Evolutionary conservation across 2,888 invertebrate species (phyloP), one percentile per base, ranked within the genome.

Genomic region (Drosophila demipolita): DNA sequence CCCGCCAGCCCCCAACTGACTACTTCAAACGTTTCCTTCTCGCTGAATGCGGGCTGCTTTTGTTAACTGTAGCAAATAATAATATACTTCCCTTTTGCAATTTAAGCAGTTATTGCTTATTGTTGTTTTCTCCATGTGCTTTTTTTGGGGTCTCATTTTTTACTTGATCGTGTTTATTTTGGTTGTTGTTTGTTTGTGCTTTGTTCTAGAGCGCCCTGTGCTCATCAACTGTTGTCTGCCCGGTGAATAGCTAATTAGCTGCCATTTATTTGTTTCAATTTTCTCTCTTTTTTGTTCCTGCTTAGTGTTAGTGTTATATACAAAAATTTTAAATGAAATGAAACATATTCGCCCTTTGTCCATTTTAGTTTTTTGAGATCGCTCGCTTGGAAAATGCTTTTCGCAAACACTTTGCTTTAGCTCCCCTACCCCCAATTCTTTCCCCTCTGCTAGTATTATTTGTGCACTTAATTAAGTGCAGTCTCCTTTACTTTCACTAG

Each of bases 51-150:
- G 76, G 66, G 67, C 62, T 78, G 67, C 62, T 73, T 66, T 66
- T 83, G 83, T 73, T 83, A 73, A 86, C 81, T 80, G 83, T 78
- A 68, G 81, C 83, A 78, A 80, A 83, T 86, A 83, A 79, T 75
- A 75, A 78, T 80, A 63, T 45, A 80, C 77, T 76, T 80, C 77
- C 76, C 49, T 64, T 75, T 55, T 63, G 69, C 75, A 79, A 70
- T 69, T 75, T 26, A 71, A 66, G 75, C 60, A 58, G 50, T 66
- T 71, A 48, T 49, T 52, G 23, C 54, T 50, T 60, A 52, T 78
- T 67, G 53, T 69, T 70, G 42, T 69, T 62, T 66, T 54, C 61
- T 33, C 36, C 67, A 79, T 78, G 66, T 65, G 72, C 59, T 69
- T 73, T 80, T 80, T 73, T 80, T 55, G 52, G 42, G 33, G 49